phyloP scores from a whole-genome alignment of 1,140 invertebrate species.

The Planococcus citri region DNA sequence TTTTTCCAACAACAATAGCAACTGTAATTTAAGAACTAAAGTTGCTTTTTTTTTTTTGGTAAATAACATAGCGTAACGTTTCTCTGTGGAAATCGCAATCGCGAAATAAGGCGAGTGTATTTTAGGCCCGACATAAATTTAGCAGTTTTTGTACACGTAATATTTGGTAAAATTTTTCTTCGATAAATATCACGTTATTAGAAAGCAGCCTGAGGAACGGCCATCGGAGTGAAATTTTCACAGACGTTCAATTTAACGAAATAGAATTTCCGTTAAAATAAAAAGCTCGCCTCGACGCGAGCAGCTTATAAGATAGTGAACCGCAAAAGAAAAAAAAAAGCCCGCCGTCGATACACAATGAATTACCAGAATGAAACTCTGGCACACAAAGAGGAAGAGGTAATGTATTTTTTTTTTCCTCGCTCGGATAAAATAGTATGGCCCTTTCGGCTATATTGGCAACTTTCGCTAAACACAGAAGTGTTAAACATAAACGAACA shows the following conservation, averaged over 20 bases:
- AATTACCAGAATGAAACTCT: background rate
- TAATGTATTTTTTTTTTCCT: constrained; percentile 1
- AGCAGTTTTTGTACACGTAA: background rate
- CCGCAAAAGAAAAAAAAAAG: background rate
- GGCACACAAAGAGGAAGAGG: background rate
- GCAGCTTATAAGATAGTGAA: no score
- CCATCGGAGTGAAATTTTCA: background rate
- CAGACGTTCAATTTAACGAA: background rate
- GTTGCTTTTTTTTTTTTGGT: background rate
- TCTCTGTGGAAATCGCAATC: background rate
- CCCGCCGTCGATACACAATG: background rate
- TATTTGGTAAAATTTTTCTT: background rate
- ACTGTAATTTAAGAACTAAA: background rate
- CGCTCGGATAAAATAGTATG: background rate
- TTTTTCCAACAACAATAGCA: background rate
- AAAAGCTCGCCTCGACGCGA: background rate
- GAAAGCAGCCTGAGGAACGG: background rate
- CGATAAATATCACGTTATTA: constrained; percentile 3
- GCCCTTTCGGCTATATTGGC: constrained; percentile 5
- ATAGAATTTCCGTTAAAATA: background rate
- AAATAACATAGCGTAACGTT: background rate
- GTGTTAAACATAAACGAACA: constrained; percentile 7
- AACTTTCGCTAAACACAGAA: constrained; percentile 6
- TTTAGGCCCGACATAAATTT: background rate
- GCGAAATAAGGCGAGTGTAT: constrained; percentile 3